Base-by-base conservation (phyloP, 2,888 invertebrate genomes). In the Lacanobia oleracea region DNA sequence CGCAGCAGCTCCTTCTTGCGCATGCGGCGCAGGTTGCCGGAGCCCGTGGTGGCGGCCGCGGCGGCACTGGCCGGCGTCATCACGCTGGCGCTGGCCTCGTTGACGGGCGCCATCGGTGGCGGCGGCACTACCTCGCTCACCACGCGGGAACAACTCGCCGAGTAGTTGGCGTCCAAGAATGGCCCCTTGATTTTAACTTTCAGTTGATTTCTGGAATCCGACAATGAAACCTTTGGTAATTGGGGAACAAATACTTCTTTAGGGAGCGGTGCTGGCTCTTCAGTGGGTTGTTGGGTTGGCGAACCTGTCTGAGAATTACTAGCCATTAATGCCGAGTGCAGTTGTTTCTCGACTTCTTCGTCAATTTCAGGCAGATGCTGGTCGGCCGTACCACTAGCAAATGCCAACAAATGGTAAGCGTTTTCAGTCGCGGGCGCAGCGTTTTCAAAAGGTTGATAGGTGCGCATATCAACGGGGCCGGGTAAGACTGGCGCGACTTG, bases 141-240 rank as follows among this genome's bases (percentile, higher is more conserved):
- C 37, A 9, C 77, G 1, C 73, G 94, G 0, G 96, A 95, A 0
- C 97, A 96, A 68, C 97, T 96, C 3, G 97, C 96, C 51, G 97
- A 98, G 89, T 98, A 98, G 84, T 97, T 97, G 0, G 97, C 97
- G 86, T 98, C 98, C 76, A 98, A 96, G 87, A 98, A 97, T 0
- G 98, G 98, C 5, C 98, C 98, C 91, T 99, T 98, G 79, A 98
- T 98, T 93, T 99, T 99, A 0, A 99, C 97, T 91, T 98, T 98
- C 7, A 99, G 94, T 89, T 98, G 98, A 92, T 98, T 98, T 45
- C 98, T 96, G 0, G 98, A 98, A 92, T 98, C 98, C 0, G 97
- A 97, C 1, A 98, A 93, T 1, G 98, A 97, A 0, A 98, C 97
- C 89, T 98, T 98, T 5, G 97, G 97, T 72, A 94, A 84, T 51